Evolutionary conservation across 2,113 vertebrate species (phyloP), one percentile per base, ranked within the genome.

Genomic region (Sinocyclocheilus anshuiensis): DNA sequence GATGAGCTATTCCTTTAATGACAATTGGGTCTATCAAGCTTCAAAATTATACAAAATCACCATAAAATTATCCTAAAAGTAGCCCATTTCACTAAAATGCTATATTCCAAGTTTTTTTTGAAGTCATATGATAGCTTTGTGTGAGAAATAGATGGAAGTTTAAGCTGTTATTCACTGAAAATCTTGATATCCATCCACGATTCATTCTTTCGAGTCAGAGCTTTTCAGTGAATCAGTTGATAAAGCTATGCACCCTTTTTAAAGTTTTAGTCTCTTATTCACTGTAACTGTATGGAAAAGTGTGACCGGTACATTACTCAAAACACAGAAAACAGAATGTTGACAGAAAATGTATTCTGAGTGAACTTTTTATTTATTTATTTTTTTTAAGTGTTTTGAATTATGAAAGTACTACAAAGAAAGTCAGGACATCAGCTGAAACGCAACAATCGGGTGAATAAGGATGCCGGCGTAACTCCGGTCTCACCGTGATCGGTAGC

Each of bases 401-500:
- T 45, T 45, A 10, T 45, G 9, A 12, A 48, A 48, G 45, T 48
- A 48, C 2, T 48, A 48, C 45, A 48, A 48, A 48, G 11, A 12
- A 12, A 48, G 45, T 12, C 11, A 48, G 3, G 45, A 48, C 45
- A 12, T 48, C 3, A 48, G 11, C 3, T 48, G 11, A 48, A 26
- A 15, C 18, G 1, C 22, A 36, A 76, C 20, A 76, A 13, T 18
- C 0, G 1, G 16, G 29, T 61, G 39, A 63, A 69, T 36, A 24
- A 48, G 1, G 5, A 48, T 36, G 1, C 2, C 0, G 20, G 7
- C 18, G 29, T 48, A 69, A 88, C 39, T 8, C 36, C 42, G 42
- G 42, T 42, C 42, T 95, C 90, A 99, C 98, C 97, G 96, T 89
- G 92, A 91, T 88, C 95, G 94, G 63, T 94, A 94, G 75, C 94